These are phyloP conservation scores for Melospiza georgiana DNA, from an alignment of 2,113 vertebrate genomes.

Conservation along the genomic window DNA sequence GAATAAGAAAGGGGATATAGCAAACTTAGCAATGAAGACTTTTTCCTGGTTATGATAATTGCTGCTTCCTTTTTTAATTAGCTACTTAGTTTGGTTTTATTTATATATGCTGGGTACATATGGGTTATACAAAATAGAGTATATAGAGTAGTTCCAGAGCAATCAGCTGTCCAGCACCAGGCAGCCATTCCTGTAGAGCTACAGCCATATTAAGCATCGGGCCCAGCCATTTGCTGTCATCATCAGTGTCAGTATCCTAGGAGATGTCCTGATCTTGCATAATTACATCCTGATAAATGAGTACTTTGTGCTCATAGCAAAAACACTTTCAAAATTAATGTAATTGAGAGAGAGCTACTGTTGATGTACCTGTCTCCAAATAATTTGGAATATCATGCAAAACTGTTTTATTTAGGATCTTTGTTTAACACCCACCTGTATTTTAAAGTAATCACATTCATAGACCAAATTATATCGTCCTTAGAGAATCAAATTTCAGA, in stretches of 20 bases:
- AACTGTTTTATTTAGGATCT: neutral
- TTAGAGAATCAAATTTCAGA: neutral
- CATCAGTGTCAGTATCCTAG: slow-evolving; percentile 59
- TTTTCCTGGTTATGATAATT: neutral
- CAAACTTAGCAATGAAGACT: neutral
- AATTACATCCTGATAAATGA: slow-evolving; percentile 46
- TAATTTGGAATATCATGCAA: neutral
- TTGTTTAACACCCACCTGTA: neutral
- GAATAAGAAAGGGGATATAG: neutral
- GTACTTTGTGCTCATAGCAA: slow-evolving; percentile 41
- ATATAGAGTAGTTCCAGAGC: neutral
- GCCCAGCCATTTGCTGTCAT: slow-evolving; percentile 32
- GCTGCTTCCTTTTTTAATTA: neutral
- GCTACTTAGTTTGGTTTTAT: neutral
- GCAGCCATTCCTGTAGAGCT: neutral
- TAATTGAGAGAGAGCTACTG: neutral
- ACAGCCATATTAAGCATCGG: neutral
- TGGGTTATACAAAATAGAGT: neutral
- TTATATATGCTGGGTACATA: no score
- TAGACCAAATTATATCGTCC: neutral
- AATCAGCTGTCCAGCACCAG: neutral
- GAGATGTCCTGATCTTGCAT: slow-evolving; percentile 57
- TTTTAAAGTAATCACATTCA: neutral
- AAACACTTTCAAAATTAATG: slow-evolving; percentile 40
- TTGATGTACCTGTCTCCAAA: neutral